Percentiles rank a stretch among this genome's conserved stretches.
Evolutionary conservation across 92 coral and sea anemone species (phyloP).

Genomic region (Umimayanthus chanpuru): DNA sequence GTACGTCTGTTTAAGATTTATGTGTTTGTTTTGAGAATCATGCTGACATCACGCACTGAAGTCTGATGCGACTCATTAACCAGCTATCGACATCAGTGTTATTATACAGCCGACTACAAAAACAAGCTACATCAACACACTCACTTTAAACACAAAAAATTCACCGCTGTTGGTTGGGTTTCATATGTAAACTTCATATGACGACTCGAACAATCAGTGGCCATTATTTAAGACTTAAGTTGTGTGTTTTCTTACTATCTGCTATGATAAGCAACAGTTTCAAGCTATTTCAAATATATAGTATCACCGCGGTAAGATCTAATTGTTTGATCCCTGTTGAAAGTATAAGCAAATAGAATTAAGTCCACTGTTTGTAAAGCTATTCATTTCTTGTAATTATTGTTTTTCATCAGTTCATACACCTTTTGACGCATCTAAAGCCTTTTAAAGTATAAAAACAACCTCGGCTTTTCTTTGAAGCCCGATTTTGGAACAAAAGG

Average conservation of each 20-base stretch:
- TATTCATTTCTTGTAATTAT: slow-evolving; percentile 43
- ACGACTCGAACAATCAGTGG: neutral
- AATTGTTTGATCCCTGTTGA: slow-evolving; percentile 51
- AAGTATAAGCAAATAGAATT: slow-evolving; percentile 50
- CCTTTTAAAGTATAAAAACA: slow-evolving; percentile 28
- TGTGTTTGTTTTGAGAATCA: slow-evolving; percentile 45
- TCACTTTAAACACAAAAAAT: slow-evolving; percentile 28
- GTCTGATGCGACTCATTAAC: slow-evolving; percentile 41
- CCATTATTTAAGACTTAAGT: slow-evolving; percentile 17
- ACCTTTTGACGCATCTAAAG: slow-evolving; percentile 32
- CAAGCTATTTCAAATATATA: slow-evolving; percentile 36
- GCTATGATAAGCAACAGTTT: slow-evolving; percentile 30
- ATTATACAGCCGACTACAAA: slow-evolving; percentile 27
- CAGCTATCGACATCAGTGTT: slow-evolving; percentile 39
- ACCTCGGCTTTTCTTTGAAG: slow-evolving; percentile 13
- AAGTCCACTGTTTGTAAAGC: slow-evolving; percentile 49
- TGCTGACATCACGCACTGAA: slow-evolving; percentile 35
- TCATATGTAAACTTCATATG: slow-evolving; percentile 13
- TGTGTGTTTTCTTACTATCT: slow-evolving; percentile 25
- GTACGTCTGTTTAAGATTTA: slow-evolving; percentile 21
- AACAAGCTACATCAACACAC: slow-evolving; percentile 24
- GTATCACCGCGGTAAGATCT: slow-evolving; percentile 44
- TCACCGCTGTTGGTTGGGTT: slow-evolving; percentile 20
- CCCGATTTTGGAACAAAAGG: slow-evolving; percentile 19
- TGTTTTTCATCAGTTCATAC: slow-evolving; percentile 33